Evolutionary conservation across 2,888 invertebrate species (phyloP), one percentile per base, ranked within the genome.

Genomic region (Limnephilus auricula): DNA sequence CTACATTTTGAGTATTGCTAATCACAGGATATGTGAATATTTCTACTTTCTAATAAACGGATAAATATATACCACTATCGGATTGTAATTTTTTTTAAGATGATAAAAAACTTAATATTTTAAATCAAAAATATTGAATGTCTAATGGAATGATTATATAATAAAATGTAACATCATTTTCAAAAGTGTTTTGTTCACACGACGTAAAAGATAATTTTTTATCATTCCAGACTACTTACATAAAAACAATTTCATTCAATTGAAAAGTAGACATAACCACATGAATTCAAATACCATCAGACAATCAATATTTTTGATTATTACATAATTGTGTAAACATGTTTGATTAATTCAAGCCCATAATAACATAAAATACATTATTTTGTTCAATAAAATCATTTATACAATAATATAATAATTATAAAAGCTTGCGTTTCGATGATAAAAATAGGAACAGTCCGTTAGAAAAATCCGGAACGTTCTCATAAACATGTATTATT

Each of bases 21-120:
- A 92, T 92, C 91, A 92, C 92, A 91, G 92, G 92, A 92, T 92
- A 92, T 92, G 92, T 92, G 91, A 92, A 84, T 85, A 90, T 84
- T 88, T 34, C 88, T 91, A 92, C 65, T 25, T 92, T 30, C 86
- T 86, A 86, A 45, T 86, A 86, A 86, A 85, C 40, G 30, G 37
- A 85, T 40, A 86, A 86, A 50, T 45, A 31, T 37, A 85, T 86
- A 50, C 34, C 25, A 34, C 34, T 82, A 32, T 86, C 86, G 10
- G 50, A 86, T 50, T 50, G 40, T 86, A 86, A 45, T 6, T 85
- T 34, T 25, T 83, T 37, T 37, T 37, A 83, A 80, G 32, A 37
- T 83, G 25, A 37, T 34, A 83, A 83, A 18, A 83, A 83, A 9
- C 2, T n/a, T 34, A 32, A 32, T 32, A 18, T 34, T 34, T 83